These are phyloP conservation scores for Sylvia borin DNA, from an alignment of 2,797 vertebrate species.

Conservation along the genomic window DNA sequence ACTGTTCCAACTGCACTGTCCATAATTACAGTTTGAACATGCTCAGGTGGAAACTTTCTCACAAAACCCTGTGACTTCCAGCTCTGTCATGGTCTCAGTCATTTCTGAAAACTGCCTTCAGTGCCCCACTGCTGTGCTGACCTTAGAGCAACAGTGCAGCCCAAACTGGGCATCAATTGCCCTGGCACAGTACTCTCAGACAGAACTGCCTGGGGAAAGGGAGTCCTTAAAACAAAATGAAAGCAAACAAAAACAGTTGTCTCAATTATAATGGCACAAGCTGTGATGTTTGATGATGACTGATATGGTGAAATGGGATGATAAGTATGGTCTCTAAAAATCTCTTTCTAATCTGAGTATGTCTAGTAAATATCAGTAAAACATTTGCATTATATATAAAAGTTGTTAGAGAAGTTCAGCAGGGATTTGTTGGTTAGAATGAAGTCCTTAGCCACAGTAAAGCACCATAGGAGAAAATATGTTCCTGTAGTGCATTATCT, in stretches of 20 bases:
- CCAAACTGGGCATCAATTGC: neutral
- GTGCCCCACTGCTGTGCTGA: neutral
- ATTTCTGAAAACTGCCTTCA: neutral
- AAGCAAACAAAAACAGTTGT: neutral
- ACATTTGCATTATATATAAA: neutral
- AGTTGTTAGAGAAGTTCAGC: neutral
- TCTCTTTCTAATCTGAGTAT: neutral
- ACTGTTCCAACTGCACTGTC: neutral
- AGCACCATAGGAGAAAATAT: neutral
- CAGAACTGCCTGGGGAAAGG: neutral
- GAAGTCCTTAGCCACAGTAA: neutral
- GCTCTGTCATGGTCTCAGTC: neutral
- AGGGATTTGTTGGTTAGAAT: neutral
- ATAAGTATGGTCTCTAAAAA: neutral
- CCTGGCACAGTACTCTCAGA: neutral
- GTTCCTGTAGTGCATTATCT: neutral
- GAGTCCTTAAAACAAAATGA: neutral
- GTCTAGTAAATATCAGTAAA: neutral
- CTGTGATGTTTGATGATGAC: neutral
- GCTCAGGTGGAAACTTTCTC: neutral
- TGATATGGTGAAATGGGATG: neutral
- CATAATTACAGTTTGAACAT: neutral
- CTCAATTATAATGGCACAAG: neutral
- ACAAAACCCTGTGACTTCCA: neutral
- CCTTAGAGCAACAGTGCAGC: neutral